These are phyloP conservation scores for Patella pellucida DNA, from an alignment of 2,888 invertebrate species.

Conservation along the genomic window DNA sequence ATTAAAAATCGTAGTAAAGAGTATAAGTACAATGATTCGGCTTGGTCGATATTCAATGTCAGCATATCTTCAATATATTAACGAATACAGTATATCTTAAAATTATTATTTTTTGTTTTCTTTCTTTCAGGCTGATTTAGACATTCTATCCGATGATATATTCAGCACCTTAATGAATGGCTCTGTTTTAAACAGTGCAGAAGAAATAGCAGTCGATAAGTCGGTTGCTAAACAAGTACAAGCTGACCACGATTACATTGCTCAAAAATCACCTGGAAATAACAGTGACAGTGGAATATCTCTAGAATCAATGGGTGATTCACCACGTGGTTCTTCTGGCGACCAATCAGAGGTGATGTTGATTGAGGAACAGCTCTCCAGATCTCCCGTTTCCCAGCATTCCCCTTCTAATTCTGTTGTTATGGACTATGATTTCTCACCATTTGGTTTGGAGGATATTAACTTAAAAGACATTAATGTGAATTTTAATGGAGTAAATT, in stretches of 20 bases:
- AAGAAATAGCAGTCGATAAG: constrained; percentile 15
- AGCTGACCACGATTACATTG: constrained; percentile 58
- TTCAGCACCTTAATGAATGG: constrained; percentile 32
- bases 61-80: constrained; percentile 41
- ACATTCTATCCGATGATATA: constrained; percentile 37
- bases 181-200: constrained; percentile 15
- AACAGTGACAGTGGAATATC: constrained; percentile 63
- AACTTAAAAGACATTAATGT: constrained; percentile 22
- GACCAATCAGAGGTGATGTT: constrained; percentile 22
- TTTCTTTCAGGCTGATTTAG: constrained; percentile 49
- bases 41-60: too few species aligned
- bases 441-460: constrained; percentile 18
- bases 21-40: too few species aligned
- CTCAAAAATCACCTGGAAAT: constrained; percentile 51
- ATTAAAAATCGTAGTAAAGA: too few species aligned
- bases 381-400: neutral
- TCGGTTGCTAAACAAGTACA: constrained; percentile 26
- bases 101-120: neutral
- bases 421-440: neutral
- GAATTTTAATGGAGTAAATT: constrained; percentile 8
- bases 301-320: constrained; percentile 47
- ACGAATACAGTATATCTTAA: neutral
- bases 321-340: constrained; percentile 29
- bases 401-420: neutral
- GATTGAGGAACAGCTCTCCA: constrained; percentile 30